phyloP scores from a whole-genome alignment of 2,888 invertebrate genomes.

The Phoronis australis region DNA sequence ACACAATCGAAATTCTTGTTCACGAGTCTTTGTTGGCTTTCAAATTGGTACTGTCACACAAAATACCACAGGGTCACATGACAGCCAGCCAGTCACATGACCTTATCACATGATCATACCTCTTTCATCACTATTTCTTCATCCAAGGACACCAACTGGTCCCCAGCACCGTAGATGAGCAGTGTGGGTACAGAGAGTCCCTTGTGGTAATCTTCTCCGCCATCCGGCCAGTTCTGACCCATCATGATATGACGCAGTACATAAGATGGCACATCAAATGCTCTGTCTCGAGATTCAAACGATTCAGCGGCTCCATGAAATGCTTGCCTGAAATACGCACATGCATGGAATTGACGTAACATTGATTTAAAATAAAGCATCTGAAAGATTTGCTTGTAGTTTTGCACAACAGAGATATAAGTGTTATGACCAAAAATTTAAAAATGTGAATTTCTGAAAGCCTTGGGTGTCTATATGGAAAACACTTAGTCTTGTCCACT shows the following conservation, averaged over 20 bases:
- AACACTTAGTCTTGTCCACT: too few species aligned
- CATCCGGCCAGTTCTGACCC: constrained; percentile 66
- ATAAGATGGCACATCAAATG: constrained; percentile 42
- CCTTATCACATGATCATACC: constrained; percentile 51
- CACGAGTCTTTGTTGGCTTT: not conserved
- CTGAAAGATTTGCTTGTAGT: too few species aligned
- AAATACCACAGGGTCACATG: not conserved
- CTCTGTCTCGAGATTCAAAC: constrained; percentile 19
- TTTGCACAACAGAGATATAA: too few species aligned
- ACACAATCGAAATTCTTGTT: not conserved
- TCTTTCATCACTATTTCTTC: constrained; percentile 69
- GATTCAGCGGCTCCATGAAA: constrained; percentile 42
- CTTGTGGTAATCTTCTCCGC: constrained; percentile 64
- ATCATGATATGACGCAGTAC: constrained; percentile 57
- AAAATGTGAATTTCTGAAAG: too few species aligned
- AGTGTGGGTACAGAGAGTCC: constrained; percentile 63
- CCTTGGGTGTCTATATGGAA: too few species aligned
- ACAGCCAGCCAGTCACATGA: not conserved
- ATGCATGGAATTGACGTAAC: not conserved
- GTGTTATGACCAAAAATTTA: too few species aligned
- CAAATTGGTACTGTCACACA: not conserved
- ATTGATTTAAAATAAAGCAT: not conserved
- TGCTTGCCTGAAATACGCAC: constrained; percentile 14
- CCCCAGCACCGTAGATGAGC: constrained; percentile 64
- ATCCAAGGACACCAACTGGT: constrained; percentile 63